These are phyloP conservation scores for Drosophila maculinotata DNA, from an alignment of 2,888 invertebrate genomes.

Conservation along the genomic window DNA sequence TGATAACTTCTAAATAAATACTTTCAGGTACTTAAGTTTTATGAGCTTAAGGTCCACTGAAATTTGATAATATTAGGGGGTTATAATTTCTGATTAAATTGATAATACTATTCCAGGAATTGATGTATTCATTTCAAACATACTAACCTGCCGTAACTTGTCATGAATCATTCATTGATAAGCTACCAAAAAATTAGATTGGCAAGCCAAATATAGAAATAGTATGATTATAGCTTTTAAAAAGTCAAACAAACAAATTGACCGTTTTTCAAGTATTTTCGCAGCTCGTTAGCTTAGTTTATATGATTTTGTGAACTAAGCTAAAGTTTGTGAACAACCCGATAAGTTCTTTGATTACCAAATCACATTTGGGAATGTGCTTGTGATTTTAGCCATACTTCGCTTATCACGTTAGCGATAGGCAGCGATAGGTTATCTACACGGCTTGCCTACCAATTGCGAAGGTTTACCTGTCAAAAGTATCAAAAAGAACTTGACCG, in stretches of 20 bases:
- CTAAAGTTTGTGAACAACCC: not conserved
- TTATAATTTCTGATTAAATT: too few relatives aligned
- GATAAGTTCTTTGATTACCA: slow-evolving; percentile 27
- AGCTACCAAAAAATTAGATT: slow-evolving; percentile 1
- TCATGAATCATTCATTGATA: not conserved
- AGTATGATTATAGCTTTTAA: not conserved
- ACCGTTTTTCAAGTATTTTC: not conserved
- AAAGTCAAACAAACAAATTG: not conserved
- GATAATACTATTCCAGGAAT: not conserved
- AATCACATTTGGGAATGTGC: slow-evolving; percentile 6
- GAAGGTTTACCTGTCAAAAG: not conserved
- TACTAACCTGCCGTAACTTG: slow-evolving; percentile 16
- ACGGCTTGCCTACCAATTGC: slow-evolving; percentile 9
- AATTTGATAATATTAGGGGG: not conserved
- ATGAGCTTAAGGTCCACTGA: not conserved
- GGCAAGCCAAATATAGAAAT: not conserved
- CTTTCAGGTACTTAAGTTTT: not conserved
- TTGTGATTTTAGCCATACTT: not conserved
- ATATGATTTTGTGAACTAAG: not conserved
- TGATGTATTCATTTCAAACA: not conserved
- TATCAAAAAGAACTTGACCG: slow-evolving; percentile 18
- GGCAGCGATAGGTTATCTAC: slow-evolving; percentile 13
- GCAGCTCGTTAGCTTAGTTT: not conserved
- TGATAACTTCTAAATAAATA: not conserved
- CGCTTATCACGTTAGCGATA: slow-evolving; percentile 36